phyloP scores from a whole-genome alignment of 2,888 invertebrate species.

The Leucozona laternaria region DNA sequence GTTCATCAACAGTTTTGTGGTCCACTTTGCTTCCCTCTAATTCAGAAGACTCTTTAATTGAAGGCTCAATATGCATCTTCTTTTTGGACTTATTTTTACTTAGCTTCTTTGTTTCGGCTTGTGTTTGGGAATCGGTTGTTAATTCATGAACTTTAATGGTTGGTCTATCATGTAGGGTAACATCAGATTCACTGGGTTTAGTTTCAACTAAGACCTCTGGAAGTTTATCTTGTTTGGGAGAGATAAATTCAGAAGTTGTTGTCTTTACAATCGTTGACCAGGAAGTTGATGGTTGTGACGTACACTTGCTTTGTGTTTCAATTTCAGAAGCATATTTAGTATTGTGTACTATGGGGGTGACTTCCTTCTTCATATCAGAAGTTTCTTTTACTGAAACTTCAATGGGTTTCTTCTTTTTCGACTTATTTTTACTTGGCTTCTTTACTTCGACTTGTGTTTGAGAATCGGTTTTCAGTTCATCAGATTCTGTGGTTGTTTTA shows the following conservation, averaged over 20 bases:
- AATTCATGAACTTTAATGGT: background rate
- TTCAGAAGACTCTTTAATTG: background rate
- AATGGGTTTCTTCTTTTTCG: constrained; percentile 8
- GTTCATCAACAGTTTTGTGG: background rate
- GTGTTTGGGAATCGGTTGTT: background rate
- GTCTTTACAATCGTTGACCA: constrained; percentile 7
- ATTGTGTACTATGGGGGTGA: background rate
- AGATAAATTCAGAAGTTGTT: background rate
- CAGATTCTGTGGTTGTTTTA: too few relatives aligned
- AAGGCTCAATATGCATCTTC: background rate
- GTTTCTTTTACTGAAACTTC: background rate
- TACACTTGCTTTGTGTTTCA: background rate
- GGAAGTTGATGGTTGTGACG: background rate
- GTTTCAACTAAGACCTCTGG: background rate
- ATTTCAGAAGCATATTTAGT: background rate
- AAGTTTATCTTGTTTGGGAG: background rate
- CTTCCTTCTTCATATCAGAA: background rate
- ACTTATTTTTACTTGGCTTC: constrained; percentile 9
- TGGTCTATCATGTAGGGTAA: background rate
- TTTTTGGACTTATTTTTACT: constrained; percentile 28
- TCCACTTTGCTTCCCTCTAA: background rate
- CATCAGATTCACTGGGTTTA: background rate
- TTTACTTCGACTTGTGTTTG: background rate
- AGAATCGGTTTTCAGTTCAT: background rate
- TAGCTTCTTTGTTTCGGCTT: background rate